Evolutionary conservation across 2,797 vertebrate genomes (phyloP), one percentile per base, ranked within the genome.

Genomic region (Enteromius thamalakanensis): DNA sequence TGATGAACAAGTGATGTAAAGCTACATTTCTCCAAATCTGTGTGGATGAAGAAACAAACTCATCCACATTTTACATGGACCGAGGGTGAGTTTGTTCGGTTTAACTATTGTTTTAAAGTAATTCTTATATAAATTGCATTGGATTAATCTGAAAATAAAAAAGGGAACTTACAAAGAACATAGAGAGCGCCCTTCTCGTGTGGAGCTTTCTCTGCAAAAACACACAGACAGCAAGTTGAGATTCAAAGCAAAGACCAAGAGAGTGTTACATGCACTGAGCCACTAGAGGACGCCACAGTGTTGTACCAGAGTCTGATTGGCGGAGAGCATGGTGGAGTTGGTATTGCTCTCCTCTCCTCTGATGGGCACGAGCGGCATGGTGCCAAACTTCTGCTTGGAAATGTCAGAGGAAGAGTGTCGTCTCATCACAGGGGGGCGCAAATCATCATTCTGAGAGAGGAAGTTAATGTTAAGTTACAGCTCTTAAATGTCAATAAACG

Each of bases 141-240:
- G 6, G n/a, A 67, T 62, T 12, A 21, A 80, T 77, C 53, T 29
- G 64, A 60, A 84, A 55, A 70, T 64, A 58, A 87, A 34, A 40
- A 75, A 0, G 19, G 62, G 86, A 95, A 98, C 98, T 98, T 95
- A 99, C 98, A 94, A 98, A 99, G 91, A 97, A 99, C 98, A 99
- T 97, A 90, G 98, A 99, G 80, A 99, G 94, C 10, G 97, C 98
- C 92, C 98, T 94, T 90, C 96, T 94, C 49, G 96, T 96, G 77
- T 97, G 97, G 76, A 98, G 93, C 85, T 97, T 97, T 74, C 96
- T 94, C 98, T 99, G 91, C 71, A 90, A 89, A 92, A 86, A 94
- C 26, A 87, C 32, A 49, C 47, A 84, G 67, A 84, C 23, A 32
- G 64, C 8, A 71, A 26, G 26, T 26, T 7, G 68, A 32, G 55